These are phyloP conservation scores for Psittacula cyanocephala DNA, from an alignment of 2,113 vertebrate species.

Conservation along the genomic window DNA sequence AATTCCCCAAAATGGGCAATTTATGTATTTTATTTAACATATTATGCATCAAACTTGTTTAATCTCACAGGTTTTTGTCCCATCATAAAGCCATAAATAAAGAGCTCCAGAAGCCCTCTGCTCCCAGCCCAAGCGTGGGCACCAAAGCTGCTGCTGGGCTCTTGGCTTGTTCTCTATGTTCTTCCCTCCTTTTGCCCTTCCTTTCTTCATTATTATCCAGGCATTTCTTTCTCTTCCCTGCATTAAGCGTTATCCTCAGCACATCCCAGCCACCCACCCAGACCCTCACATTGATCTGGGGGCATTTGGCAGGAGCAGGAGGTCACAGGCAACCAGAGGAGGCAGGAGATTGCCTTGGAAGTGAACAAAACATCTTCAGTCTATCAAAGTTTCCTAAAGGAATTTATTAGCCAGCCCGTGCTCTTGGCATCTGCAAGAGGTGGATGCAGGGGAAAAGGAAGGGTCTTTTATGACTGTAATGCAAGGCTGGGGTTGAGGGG, in stretches of 20 bases:
- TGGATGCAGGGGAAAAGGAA: background rate
- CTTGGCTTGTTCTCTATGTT: accelerated
- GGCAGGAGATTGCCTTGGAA: background rate
- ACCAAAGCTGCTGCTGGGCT: background rate
- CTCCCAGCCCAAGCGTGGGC: background rate
- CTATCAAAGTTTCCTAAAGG: background rate
- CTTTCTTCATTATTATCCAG: accelerated
- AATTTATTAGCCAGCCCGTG: background rate
- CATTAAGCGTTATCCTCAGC: background rate
- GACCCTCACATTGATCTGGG: accelerated
- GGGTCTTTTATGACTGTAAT: background rate
- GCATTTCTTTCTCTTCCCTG: background rate
- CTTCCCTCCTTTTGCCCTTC: background rate
- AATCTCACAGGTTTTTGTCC: background rate
- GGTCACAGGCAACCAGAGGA: background rate
- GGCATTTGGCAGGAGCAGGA: background rate
- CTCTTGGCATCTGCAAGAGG: background rate
- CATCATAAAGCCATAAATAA: background rate
- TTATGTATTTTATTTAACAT: background rate
- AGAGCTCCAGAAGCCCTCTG: background rate
- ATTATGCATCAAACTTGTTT: background rate
- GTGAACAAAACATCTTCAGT: background rate
- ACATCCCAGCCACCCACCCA: background rate
- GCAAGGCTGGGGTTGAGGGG: background rate
- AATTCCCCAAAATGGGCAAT: accelerated